Conservation (phyloP, 2,797 vertebrate genomes). For the Pogonophryne albipinna region DNA sequence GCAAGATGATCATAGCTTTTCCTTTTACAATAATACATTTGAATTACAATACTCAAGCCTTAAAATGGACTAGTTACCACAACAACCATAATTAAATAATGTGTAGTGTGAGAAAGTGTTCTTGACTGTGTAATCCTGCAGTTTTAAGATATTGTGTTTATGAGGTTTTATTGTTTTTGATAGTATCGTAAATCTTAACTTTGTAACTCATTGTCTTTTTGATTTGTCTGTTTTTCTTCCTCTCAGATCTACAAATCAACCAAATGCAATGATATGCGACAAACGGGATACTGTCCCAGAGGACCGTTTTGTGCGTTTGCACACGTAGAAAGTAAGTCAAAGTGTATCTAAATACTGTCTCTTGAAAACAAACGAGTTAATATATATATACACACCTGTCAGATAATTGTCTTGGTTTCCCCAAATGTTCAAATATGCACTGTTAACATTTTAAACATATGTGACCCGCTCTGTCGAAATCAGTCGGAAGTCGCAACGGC, state of each 20-base stretch:
- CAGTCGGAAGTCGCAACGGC: too few relatives aligned
- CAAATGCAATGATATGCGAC: slow-evolving; percentile 96
- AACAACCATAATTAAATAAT: neutral
- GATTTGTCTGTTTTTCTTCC: slow-evolving; percentile 30
- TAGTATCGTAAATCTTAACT: neutral
- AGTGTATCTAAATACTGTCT: neutral
- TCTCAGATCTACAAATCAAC: slow-evolving; percentile 95
- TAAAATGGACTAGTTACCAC: neutral
- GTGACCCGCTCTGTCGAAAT: too few relatives aligned
- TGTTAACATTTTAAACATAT: too few relatives aligned
- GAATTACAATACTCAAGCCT: neutral
- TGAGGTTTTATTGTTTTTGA: slow-evolving; percentile 1
- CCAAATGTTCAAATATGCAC: neutral
- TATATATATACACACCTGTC: too few relatives aligned
- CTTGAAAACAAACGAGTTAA: too few relatives aligned
- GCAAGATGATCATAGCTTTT: neutral
- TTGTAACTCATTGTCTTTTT: neutral
- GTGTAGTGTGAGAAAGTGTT: neutral
- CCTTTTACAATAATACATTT: neutral
- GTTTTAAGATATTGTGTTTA: neutral
- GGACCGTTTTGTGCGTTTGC: slow-evolving; percentile 96
- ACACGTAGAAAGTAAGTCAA: slow-evolving; percentile 91
- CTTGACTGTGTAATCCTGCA: neutral
- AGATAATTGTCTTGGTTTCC: neutral
- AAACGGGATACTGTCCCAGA: slow-evolving; percentile 93